Evolutionary conservation across 2,888 invertebrate genomes (phyloP), one percentile per base, ranked within the genome.

Genomic region (Drosophila atripex): DNA sequence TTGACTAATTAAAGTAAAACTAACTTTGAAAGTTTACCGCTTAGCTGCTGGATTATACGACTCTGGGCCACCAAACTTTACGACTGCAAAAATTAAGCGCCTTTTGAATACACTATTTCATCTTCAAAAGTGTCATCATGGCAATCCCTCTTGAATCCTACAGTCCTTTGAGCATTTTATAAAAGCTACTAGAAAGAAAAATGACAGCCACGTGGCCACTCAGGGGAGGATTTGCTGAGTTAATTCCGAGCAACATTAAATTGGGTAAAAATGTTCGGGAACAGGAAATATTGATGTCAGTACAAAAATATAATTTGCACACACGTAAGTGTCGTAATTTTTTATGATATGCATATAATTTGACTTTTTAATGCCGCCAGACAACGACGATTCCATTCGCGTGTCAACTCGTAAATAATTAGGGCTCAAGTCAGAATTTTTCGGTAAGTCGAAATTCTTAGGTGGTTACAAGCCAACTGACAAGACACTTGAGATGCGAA

Each of bases 361-460:
- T 69, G 41, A 51, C 25, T 69, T 68, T 59, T 61, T 57, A 70
- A 53, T 45, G 51, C 43, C 50, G 14, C 16, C 45, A n/a, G 7
- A 35, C 18, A 18, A 9, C 9, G 38, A 23, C 30, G 16, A 47
- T 59, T 23, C 46, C 23, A 30, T 39, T 5, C 56, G 54, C 43
- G 43, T 32, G 51, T 30, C 41, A 52, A 72, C 72, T 88, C 83
- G 88, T 83, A 83, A 83, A 83, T 83, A 87, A 83, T 83, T 88
- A 87, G 86, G 45, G 53, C 53, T 65, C 54, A 66, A 54, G 38
- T 46, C 12, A 30, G 66, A 53, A 52, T 39, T 14, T 53, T 38
- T 2, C 28, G 9, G 28, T 28, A 9, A 28, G 28, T 9, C 28
- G 25, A 25, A 11, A 25, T 35, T 18, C n/a, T 35, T 14, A 16